phyloP scores from a whole-genome alignment of 2,113 vertebrate species.

The Pipa parva region DNA sequence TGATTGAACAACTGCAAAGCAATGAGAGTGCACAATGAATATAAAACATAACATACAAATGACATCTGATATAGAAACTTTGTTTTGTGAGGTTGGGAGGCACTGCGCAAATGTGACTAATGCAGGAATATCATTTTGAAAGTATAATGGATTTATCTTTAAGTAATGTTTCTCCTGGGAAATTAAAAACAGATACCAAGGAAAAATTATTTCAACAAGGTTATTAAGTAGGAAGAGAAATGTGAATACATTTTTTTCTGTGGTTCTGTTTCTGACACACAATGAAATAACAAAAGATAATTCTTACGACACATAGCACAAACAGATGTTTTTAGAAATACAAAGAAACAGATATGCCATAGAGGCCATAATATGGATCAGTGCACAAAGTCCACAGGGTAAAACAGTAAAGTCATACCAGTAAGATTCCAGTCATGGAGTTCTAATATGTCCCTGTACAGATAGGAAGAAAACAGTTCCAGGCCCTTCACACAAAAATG shows the following conservation, averaged over 20 bases:
- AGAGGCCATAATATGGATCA: conserved; percentile 30
- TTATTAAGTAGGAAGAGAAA: conserved; percentile 1
- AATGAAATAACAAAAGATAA: conserved; percentile 1
- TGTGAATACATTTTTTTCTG: conserved; percentile 12
- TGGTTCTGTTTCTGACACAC: conserved; percentile 17
- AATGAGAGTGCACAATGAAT: background rate
- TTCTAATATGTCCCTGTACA: conserved; percentile 93
- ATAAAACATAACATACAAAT: background rate
- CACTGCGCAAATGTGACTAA: background rate
- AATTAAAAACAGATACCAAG: conserved; percentile 7
- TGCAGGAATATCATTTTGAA: background rate
- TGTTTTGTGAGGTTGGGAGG: background rate
- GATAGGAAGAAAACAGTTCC: conserved; percentile 86
- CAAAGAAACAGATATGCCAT: conserved; percentile 19
- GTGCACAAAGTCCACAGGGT: conserved; percentile 14
- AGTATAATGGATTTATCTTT: background rate
- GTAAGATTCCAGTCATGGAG: conserved; percentile 97
- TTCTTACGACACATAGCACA: background rate
- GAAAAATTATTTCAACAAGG: background rate
- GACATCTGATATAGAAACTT: background rate
- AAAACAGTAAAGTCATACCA: conserved; percentile 62
- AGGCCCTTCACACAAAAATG: conserved; percentile 94
- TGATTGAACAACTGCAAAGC: no score
- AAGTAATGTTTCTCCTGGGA: conserved; percentile 10
- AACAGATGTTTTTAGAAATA: no score